A percentile compares a stretch with the other conserved stretches of the same genome.
Evolutionary conservation across 1,140 invertebrate species (phyloP).

Genomic region (Andrena cerasifolii): DNA sequence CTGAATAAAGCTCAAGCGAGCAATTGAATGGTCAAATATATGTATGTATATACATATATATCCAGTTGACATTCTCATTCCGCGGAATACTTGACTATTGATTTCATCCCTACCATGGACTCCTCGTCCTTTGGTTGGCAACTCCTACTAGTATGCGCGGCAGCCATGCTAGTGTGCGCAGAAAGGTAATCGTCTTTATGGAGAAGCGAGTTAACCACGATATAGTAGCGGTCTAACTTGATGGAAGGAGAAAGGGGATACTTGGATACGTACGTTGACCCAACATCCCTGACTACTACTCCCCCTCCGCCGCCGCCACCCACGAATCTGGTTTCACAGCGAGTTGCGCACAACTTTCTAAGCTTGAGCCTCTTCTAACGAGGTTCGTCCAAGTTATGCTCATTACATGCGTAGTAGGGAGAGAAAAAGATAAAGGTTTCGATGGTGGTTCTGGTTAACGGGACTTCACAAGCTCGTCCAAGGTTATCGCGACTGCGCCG

Average conservation of each 20-base stretch:
- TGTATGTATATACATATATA: conserved; percentile 51
- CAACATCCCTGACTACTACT: conserved; percentile 46
- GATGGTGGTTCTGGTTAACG: conserved; percentile 28
- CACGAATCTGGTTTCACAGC: conserved; percentile 49
- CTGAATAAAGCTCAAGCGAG: conserved; percentile 48
- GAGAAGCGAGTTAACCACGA: conserved; percentile 56
- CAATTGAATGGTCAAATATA: conserved; percentile 56
- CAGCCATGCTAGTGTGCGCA: conserved; percentile 47
- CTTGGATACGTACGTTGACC: conserved; percentile 59
- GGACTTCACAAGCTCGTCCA: conserved; percentile 12
- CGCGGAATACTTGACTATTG: conserved; percentile 66
- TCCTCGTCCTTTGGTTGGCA: conserved; percentile 50
- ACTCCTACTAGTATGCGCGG: conserved; percentile 53
- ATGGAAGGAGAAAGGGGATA: conserved; percentile 40
- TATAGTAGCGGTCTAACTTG: conserved; percentile 63
- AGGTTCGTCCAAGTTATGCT: conserved; percentile 56
- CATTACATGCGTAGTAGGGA: conserved; percentile 24
- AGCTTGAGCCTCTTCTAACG: conserved; percentile 44
- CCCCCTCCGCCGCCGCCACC: conserved; percentile 22
- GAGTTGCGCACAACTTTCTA: conserved; percentile 65
- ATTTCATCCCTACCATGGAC: conserved; percentile 51
- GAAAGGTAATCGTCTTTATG: conserved; percentile 59
- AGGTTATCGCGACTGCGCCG: not conserved
- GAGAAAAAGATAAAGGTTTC: conserved; percentile 29
- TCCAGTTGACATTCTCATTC: conserved; percentile 57